Conservation (phyloP, 1,140 invertebrate genomes). For the Habropoda laboriosa region DNA sequence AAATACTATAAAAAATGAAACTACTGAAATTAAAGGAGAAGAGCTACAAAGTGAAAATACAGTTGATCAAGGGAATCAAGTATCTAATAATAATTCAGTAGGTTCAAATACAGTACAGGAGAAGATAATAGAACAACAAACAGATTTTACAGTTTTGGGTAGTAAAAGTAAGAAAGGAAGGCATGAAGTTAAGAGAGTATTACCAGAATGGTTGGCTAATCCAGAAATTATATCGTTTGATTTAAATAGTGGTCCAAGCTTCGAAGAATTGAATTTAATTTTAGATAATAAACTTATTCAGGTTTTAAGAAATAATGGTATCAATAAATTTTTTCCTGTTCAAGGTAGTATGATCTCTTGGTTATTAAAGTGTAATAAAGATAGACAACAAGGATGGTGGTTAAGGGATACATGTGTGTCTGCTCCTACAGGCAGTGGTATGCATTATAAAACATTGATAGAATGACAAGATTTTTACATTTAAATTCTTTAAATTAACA, state of each 20-base stretch:
- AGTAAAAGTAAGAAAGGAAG: slow-evolving; percentile 67
- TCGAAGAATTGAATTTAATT: slow-evolving; percentile 84
- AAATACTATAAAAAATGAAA: background rate
- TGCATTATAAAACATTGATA: background rate
- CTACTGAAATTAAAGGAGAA: background rate
- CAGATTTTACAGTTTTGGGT: slow-evolving; percentile 74
- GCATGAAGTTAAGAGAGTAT: slow-evolving; percentile 85
- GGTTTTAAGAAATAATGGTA: slow-evolving; percentile 87
- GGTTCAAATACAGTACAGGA: slow-evolving; percentile 2
- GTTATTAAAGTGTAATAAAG: slow-evolving; percentile 85
- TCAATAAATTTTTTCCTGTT: slow-evolving; percentile 93
- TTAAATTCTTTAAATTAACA: slow-evolving; percentile 7
- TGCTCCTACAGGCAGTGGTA: slow-evolving; percentile 97
- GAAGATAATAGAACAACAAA: background rate
- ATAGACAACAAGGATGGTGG: slow-evolving; percentile 83
- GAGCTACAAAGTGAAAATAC: slow-evolving; percentile 2
- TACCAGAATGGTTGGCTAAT: slow-evolving; percentile 93
- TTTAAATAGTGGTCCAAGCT: slow-evolving; percentile 84
- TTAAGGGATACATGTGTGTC: slow-evolving; percentile 97
- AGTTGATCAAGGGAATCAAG: background rate
- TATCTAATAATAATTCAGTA: background rate
- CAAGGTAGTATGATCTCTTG: slow-evolving; percentile 92
- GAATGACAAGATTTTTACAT: background rate
- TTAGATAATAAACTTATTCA: slow-evolving; percentile 85
- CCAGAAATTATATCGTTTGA: slow-evolving; percentile 89